phyloP scores from a whole-genome alignment of 2,113 vertebrate genomes.

The Callithrix jacchus region DNA sequence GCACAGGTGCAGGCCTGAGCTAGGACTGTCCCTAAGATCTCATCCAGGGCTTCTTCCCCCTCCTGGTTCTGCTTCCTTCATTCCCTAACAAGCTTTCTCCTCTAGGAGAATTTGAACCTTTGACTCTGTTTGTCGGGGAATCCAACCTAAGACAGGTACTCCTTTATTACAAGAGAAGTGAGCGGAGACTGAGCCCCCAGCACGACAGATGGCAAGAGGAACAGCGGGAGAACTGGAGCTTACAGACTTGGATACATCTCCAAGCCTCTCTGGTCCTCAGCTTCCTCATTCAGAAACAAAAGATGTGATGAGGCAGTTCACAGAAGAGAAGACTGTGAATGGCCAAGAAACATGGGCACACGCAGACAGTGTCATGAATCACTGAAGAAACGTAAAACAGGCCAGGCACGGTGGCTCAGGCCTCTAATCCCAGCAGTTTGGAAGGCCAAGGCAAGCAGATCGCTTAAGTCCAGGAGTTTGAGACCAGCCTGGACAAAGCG shows the following conservation, averaged over 20 bases:
- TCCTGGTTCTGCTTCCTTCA: not conserved
- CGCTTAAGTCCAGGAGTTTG: too few species aligned
- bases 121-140: not conserved
- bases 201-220: not conserved
- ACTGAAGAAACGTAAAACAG: not conserved
- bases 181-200: not conserved
- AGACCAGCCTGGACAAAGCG: too few species aligned
- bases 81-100: not conserved
- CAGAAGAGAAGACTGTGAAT: not conserved
- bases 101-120: not conserved
- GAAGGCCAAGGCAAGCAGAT: too few species aligned
- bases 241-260: not conserved
- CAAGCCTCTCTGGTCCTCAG: not conserved
- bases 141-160: not conserved
- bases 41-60: not conserved
- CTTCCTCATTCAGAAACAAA: not conserved
- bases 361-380: rapidly evolving
- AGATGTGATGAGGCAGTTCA: not conserved
- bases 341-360: not conserved
- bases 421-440: too few species aligned
- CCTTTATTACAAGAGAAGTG: not conserved
- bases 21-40: not conserved
- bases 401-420: too few species aligned
- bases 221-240: not conserved
- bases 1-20: not conserved